These are phyloP conservation scores for Hypsibius dujardini DNA, from an alignment of 1,140 invertebrate species.

Conservation along the genomic window DNA sequence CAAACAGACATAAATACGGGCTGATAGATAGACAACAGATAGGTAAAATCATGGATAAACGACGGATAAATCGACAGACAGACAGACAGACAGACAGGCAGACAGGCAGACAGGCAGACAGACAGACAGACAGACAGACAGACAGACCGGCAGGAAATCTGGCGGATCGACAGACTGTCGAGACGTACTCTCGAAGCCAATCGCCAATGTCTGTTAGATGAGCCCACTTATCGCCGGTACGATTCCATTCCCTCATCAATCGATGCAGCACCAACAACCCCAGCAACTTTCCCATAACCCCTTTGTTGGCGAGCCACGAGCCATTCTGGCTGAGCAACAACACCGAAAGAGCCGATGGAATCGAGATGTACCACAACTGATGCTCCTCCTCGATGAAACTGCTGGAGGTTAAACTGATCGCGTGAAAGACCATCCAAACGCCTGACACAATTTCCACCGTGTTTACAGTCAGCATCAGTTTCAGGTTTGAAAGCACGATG, in stretches of 20 bases:
- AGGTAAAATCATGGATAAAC: conserved; percentile 13
- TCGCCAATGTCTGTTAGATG: conserved; percentile 36
- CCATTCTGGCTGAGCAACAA: too few species aligned
- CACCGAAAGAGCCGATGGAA: neutral
- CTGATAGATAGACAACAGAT: conserved; percentile 10
- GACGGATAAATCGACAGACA: neutral
- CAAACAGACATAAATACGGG: neutral
- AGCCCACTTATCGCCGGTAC: conserved; percentile 67
- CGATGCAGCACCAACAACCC: conserved; percentile 31
- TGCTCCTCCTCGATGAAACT: conserved; percentile 86
- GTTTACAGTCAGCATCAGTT: too few species aligned
- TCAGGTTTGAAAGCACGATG: too few species aligned
- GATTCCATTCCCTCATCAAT: conserved; percentile 52
- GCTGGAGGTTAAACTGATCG: conserved; percentile 39
- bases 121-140: too few species aligned
- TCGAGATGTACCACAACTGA: conserved; percentile 64
- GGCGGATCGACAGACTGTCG: conserved; percentile 13
- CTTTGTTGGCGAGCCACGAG: neutral
- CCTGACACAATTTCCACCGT: too few species aligned
- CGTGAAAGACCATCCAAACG: conserved; percentile 29
- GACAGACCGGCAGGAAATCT: too few species aligned
- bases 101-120: too few species aligned
- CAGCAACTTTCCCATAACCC: neutral
- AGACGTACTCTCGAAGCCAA: conserved; percentile 28
- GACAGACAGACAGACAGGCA: neutral